Conservation (phyloP, 2,113 vertebrate genomes). For the Canis aureus region DNA sequence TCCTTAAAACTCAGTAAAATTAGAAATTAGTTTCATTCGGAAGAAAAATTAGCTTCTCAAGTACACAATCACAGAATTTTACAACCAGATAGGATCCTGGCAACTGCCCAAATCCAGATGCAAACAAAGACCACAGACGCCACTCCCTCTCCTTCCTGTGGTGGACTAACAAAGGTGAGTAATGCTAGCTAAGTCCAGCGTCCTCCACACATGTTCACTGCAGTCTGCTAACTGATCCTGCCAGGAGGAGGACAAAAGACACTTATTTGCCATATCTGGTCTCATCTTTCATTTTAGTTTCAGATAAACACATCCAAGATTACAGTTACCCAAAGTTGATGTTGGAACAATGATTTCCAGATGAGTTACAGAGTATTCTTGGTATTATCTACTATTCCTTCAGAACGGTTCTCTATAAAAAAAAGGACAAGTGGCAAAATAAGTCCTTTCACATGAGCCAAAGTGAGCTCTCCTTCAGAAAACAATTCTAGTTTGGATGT, state of each 20-base stretch:
- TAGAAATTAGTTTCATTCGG: not conserved
- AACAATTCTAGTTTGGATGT: not conserved
- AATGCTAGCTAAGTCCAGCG: not conserved
- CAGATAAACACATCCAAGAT: not conserved
- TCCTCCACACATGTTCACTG: not conserved
- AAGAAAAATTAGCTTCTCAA: not conserved
- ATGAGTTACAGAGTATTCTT: not conserved
- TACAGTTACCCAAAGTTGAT: not conserved
- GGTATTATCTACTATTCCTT: not conserved
- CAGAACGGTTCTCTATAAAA: not conserved
- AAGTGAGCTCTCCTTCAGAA: not conserved
- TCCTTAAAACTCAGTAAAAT: conserved; percentile 19
- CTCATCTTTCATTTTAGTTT: not conserved
- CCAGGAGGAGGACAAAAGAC: not conserved
- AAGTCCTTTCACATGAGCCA: not conserved
- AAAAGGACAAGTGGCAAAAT: not conserved
- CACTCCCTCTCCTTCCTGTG: not conserved
- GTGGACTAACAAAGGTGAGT: not conserved
- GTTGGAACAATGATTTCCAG: not conserved
- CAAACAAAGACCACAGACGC: not conserved
- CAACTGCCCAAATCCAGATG: not conserved
- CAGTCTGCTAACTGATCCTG: not conserved
- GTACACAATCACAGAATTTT: not conserved
- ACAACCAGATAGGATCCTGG: not conserved
- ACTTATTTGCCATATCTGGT: not conserved